These are phyloP conservation scores for Crioceris asparagi DNA, from an alignment of 2,888 invertebrate genomes.

Conservation along the genomic window DNA sequence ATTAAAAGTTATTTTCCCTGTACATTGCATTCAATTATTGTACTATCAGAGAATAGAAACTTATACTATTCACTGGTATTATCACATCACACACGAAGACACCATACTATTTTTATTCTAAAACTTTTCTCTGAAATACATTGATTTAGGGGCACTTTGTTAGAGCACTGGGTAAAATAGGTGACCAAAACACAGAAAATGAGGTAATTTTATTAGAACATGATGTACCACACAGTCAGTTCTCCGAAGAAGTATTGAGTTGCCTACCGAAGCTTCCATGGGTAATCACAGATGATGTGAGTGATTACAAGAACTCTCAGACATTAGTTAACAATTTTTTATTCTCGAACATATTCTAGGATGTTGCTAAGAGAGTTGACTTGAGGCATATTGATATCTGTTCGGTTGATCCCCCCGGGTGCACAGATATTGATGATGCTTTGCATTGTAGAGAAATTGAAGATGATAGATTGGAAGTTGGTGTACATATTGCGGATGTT, in stretches of 20 bases:
- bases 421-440: conserved; percentile 98
- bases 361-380: conserved; percentile 68
- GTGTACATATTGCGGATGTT: conserved; percentile 98
- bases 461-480: conserved; percentile 71
- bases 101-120: not conserved
- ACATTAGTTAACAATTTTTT: conserved; percentile 1
- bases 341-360: conserved; percentile 40
- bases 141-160: conserved; percentile 87
- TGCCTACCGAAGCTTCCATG: conserved; percentile 87
- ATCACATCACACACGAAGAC: not conserved
- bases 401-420: conserved; percentile 96
- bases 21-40: no score
- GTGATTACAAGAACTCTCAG: no score
- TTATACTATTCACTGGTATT: no score
- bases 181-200: conserved; percentile 92
- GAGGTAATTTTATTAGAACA: conserved; percentile 93
- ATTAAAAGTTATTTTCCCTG: no score
- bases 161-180: conserved; percentile 80
- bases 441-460: conserved; percentile 73
- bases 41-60: no score
- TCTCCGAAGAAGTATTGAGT: conserved; percentile 86
- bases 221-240: conserved; percentile 91
- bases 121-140: conserved; percentile 2
- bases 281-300: conserved; percentile 72
- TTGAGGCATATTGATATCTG: conserved; percentile 78